These are phyloP conservation scores for Embiotoca jacksoni DNA, from an alignment of 2,113 vertebrate species.

Conservation along the genomic window DNA sequence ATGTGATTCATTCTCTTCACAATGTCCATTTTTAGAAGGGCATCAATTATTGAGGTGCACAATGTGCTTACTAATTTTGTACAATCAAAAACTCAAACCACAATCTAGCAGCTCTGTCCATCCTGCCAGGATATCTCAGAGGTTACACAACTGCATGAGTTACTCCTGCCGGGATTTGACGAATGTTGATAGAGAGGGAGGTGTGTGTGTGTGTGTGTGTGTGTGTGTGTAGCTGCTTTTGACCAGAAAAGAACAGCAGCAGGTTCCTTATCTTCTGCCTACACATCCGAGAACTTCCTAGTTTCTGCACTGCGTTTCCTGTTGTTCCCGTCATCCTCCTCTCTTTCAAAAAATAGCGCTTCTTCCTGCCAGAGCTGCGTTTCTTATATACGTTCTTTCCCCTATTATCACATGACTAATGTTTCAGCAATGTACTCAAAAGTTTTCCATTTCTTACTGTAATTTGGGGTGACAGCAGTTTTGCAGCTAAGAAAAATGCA, in stretches of 20 bases:
- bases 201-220: conserved; percentile 1
- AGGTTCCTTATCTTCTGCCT: conserved; percentile 77
- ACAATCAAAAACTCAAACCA: not conserved
- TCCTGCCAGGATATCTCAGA: no score
- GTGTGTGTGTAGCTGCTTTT: not conserved
- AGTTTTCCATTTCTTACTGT: conserved; percentile 5
- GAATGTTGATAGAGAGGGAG: conserved; percentile 45
- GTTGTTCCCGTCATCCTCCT: conserved; percentile 75
- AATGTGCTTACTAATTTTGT: conserved; percentile 7
- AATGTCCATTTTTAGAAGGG: conserved; percentile 53
- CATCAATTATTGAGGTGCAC: not conserved
- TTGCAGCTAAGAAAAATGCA: no score
- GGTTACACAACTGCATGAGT: conserved; percentile 23
- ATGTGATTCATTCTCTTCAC: conserved; percentile 67
- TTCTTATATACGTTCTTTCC: conserved; percentile 23
- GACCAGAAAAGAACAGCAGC: conserved; percentile 37
- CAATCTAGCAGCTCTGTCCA: not conserved
- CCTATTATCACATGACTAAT: not conserved
- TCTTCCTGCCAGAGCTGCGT: conserved; percentile 52
- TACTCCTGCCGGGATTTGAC: conserved; percentile 27
- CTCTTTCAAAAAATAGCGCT: conserved; percentile 60
- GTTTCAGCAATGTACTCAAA: not conserved
- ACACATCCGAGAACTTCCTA: conserved; percentile 77
- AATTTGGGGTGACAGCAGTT: no score
- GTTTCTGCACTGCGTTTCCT: conserved; percentile 75